Conservation (phyloP, 2,888 invertebrate species). For the Myopa testacea region DNA sequence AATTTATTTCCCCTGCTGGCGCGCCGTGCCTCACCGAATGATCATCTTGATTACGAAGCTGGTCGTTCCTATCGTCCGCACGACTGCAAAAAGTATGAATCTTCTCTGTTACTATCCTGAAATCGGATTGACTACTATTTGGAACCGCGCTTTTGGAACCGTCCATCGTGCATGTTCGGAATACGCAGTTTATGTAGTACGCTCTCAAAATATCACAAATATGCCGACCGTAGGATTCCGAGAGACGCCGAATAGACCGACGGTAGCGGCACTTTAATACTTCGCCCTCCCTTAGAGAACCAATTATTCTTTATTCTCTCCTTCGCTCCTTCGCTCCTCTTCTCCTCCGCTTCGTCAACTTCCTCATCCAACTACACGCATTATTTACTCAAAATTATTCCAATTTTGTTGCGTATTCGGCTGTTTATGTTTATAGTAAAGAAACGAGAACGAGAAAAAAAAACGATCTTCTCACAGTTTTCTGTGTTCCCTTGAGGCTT, state of each 20-base stretch:
- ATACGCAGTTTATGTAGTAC: too few species aligned
- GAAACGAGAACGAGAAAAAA: neutral
- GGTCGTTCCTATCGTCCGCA: too few species aligned
- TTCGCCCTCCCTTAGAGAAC: neutral
- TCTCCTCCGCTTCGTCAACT: neutral
- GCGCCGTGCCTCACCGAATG: too few species aligned
- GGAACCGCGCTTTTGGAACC: too few species aligned
- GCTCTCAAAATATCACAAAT: too few species aligned
- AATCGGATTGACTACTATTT: too few species aligned
- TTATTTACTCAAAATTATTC: neutral
- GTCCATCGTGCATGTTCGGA: too few species aligned
- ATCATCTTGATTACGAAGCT: too few species aligned
- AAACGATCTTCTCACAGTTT: neutral
- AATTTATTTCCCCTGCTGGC: too few species aligned
- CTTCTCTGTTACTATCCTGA: too few species aligned
- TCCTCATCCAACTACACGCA: neutral
- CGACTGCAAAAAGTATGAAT: too few species aligned
- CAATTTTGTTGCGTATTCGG: constrained; percentile 18
- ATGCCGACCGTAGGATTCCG: neutral
- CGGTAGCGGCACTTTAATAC: neutral
- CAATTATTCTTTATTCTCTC: neutral
- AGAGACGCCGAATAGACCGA: neutral
- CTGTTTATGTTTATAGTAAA: neutral
- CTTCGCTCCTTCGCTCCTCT: neutral
- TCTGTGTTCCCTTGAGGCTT: neutral